Evolutionary conservation across 2,888 invertebrate genomes (phyloP), one percentile per base, ranked within the genome.

Genomic region (Dermolepida albohirtum): DNA sequence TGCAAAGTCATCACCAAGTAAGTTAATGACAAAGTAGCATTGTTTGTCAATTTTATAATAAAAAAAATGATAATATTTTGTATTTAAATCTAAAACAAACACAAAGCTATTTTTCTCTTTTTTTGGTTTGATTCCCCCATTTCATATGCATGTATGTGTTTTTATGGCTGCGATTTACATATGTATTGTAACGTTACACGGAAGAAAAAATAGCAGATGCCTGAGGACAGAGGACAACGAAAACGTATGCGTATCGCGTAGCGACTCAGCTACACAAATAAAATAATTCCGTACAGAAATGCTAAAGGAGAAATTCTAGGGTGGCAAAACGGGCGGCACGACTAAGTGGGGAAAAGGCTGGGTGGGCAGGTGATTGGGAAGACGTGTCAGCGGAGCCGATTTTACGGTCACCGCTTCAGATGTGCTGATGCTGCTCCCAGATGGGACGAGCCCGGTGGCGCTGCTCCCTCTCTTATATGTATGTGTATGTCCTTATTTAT

Each of bases 401-500:
- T 78, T 78, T 78, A 77, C 77, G 77, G 78, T 75, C 74, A 73
- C 70, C 74, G 75, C 74, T 72, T 72, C 74, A 74, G 76, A 76
- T 78, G 76, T 78, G 77, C 78, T 78, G 78, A 78, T 78, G 75
- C 71, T 71, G 75, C 76, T 76, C 75, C 75, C 76, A 76, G 74
- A 74, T 76, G 78, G 76, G 74, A 71, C 74, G 73, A 71, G 67
- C 68, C 70, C 67, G 69, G 69, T 69, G 71, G 71, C 68, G n/a
- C 12, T 17, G 64, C 43, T 54, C 16, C 64, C 52, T 14, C 54
- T 16, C 6, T 10, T 34, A 6, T 34, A 1, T 34, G 10, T 43
- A 43, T 54, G 49, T 72, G 75, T 76, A 77, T 75, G 77, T 77
- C 75, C 77, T 79, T 79, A 79, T 79, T 79, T 79, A 80, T 79